Evolutionary conservation across 1,140 invertebrate species (phyloP).

Genomic region (Marisa cornuarietis): DNA sequence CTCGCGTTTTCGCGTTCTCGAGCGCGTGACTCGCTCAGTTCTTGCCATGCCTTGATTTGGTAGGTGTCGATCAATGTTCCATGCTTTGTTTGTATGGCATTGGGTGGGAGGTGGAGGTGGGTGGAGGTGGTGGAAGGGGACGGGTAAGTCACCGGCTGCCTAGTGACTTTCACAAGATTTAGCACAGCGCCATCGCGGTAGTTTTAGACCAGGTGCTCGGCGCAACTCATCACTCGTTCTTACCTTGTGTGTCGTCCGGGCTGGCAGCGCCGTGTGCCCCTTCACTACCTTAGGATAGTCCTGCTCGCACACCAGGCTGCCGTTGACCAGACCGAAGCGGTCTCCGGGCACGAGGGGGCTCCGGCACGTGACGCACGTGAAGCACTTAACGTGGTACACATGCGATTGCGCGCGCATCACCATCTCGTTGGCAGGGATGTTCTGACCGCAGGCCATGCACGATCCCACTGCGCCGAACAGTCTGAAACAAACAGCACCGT

Average conservation of each 20-base stretch:
- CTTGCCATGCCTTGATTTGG: too few species aligned
- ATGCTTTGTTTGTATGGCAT: too few species aligned
- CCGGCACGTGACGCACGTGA: conserved; percentile 90
- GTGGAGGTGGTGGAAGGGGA: too few species aligned
- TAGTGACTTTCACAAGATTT: too few species aligned
- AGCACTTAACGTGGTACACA: conserved; percentile 93
- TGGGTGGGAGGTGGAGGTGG: too few species aligned
- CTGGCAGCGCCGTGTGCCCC: conserved; percentile 48
- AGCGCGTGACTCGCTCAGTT: too few species aligned
- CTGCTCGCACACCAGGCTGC: conserved; percentile 87
- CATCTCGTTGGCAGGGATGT: conserved; percentile 88
- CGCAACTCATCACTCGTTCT: not conserved
- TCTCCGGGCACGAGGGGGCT: conserved; percentile 86
- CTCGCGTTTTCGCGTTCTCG: too few species aligned
- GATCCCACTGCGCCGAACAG: conserved; percentile 87
- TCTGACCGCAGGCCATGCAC: conserved; percentile 87
- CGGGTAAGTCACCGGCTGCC: too few species aligned
- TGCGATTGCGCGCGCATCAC: conserved; percentile 79
- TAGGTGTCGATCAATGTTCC: too few species aligned
- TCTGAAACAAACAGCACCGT: conserved; percentile 71
- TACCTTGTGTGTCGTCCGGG: conserved; percentile 41
- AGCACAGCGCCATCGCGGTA: too few species aligned
- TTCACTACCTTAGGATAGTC: conserved; percentile 92
- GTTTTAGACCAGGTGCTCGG: too few species aligned
- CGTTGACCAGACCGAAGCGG: conserved; percentile 87